Conservation (phyloP, 2,888 invertebrate genomes). For the Pycnomerus fuliginosus region DNA sequence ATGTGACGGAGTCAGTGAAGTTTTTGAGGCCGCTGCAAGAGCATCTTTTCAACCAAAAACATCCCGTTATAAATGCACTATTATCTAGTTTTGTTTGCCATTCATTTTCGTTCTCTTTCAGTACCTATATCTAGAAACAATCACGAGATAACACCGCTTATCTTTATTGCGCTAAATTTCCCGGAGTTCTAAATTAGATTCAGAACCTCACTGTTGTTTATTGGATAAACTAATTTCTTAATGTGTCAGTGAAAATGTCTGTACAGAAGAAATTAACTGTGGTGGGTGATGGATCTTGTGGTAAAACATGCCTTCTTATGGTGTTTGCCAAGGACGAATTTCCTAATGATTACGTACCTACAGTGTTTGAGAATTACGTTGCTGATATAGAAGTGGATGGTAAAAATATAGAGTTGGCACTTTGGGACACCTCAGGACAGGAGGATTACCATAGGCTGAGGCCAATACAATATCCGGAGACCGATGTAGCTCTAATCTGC, state of each 20-base stretch:
- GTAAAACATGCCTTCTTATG: slow-evolving; percentile 64
- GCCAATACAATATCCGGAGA: slow-evolving; percentile 61
- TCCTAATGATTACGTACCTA: slow-evolving; percentile 61
- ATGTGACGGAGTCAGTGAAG: slow-evolving; percentile 98
- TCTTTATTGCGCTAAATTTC: too few species aligned
- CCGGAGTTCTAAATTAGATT: too few species aligned
- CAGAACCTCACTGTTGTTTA: too few species aligned
- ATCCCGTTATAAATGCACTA: too few species aligned
- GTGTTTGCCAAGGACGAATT: slow-evolving; percentile 64
- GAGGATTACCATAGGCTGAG: slow-evolving; percentile 59
- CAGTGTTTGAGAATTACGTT: slow-evolving; percentile 40
- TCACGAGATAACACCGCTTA: too few species aligned
- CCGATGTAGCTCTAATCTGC: slow-evolving; percentile 64
- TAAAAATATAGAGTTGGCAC: slow-evolving; percentile 48
- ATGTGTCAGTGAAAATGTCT: slow-evolving; percentile 26
- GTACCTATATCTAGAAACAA: too few species aligned
- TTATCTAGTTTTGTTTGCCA: too few species aligned
- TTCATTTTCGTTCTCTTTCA: too few species aligned
- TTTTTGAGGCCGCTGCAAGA: slow-evolving; percentile 98
- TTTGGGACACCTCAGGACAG: slow-evolving; percentile 62
- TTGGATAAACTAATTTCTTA: too few species aligned
- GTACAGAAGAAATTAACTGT: slow-evolving; percentile 58
- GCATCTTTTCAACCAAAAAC: too few species aligned
- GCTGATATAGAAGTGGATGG: slow-evolving; percentile 57
- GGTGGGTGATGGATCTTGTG: slow-evolving; percentile 65